phyloP scores from a whole-genome alignment of 2,888 invertebrate species.

The Desoria tigrina region DNA sequence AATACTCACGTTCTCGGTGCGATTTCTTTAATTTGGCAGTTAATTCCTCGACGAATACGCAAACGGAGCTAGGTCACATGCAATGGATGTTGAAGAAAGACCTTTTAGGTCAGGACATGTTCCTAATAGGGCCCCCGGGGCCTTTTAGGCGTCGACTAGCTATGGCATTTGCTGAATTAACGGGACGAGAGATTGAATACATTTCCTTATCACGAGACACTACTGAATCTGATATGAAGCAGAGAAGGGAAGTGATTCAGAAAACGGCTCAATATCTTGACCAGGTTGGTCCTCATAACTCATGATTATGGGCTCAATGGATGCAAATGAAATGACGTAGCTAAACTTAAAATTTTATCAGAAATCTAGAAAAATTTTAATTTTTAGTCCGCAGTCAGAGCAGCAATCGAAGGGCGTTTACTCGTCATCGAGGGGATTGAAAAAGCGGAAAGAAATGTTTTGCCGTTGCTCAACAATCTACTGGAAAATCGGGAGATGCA shows the following conservation, averaged over 20 bases:
- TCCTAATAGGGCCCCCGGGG: constrained; percentile 89
- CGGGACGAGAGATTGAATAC: constrained; percentile 87
- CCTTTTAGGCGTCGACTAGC: constrained; percentile 77
- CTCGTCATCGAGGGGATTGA: constrained; percentile 93
- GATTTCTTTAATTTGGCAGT: background rate
- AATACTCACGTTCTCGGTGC: too few species aligned
- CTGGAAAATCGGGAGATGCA: constrained; percentile 98
- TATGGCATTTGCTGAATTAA: constrained; percentile 84
- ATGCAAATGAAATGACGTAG: too few species aligned
- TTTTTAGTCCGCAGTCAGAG: constrained; percentile 83
- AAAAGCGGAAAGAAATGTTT: constrained; percentile 94
- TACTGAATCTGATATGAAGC: constrained; percentile 95
- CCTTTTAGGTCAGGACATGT: constrained; percentile 88
- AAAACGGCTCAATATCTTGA: constrained; percentile 91
- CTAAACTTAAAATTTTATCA: too few species aligned
- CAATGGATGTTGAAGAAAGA: constrained; percentile 98
- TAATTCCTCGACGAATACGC: constrained; percentile 16
- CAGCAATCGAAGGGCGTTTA: constrained; percentile 83
- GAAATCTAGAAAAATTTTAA: too few species aligned
- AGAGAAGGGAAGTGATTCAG: constrained; percentile 83
- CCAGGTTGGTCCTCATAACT: constrained; percentile 65
- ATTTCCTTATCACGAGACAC: constrained; percentile 92
- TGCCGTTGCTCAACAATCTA: constrained; percentile 93
- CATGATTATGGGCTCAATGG: too few species aligned
- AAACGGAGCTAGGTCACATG: constrained; percentile 57